phyloP scores from a whole-genome alignment of 2,888 invertebrate genomes.

The Tenodera sinensis region DNA sequence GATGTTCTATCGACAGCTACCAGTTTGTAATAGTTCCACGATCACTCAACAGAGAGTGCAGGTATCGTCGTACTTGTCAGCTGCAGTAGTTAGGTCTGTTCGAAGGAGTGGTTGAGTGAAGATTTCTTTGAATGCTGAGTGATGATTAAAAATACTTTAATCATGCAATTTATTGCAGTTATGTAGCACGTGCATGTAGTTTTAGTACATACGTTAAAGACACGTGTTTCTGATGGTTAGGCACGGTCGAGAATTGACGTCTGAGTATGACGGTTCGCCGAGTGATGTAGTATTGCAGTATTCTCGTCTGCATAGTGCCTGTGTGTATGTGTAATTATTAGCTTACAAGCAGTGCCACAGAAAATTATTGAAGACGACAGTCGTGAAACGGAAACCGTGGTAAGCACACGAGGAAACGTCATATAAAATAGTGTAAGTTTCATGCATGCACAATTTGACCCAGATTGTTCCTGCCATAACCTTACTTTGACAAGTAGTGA shows the following conservation, averaged over 20 bases:
- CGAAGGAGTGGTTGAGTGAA: slow-evolving; percentile 17
- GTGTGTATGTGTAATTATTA: neutral
- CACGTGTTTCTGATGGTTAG: neutral
- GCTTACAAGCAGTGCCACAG: neutral
- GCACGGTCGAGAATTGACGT: neutral
- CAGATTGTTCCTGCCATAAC: slow-evolving; percentile 5
- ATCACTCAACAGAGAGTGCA: neutral
- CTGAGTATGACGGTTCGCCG: neutral
- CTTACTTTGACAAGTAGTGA: neutral
- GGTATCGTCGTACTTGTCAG: slow-evolving; percentile 11
- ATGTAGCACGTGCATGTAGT: neutral
- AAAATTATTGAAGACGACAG: neutral
- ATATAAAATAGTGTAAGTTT: neutral
- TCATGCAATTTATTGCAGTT: neutral
- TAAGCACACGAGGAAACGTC: neutral
- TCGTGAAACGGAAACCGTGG: neutral
- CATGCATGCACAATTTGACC: neutral
- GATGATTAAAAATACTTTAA: neutral
- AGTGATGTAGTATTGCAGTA: slow-evolving; percentile 5
- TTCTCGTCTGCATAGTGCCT: neutral
- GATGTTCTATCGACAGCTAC: neutral
- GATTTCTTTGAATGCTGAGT: neutral
- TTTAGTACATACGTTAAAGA: neutral
- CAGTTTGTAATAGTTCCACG: neutral
- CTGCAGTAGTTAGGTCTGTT: slow-evolving; percentile 12